phyloP scores from a whole-genome alignment of 2,797 vertebrate genomes.

The Malurus splendens region DNA sequence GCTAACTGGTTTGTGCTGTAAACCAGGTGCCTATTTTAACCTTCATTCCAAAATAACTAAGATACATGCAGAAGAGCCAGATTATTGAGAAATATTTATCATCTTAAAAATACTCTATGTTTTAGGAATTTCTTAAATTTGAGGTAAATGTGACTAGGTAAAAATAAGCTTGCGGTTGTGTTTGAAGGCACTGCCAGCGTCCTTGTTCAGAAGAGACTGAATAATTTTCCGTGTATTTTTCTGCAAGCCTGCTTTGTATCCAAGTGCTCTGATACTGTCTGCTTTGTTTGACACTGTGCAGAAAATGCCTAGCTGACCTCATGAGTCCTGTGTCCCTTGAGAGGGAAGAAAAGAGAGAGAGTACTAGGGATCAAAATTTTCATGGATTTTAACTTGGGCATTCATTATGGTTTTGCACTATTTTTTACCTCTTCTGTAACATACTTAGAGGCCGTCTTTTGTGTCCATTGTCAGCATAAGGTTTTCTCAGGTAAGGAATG shows the following conservation, averaged over 20 bases:
- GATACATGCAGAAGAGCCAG: not conserved
- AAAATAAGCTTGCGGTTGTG: not conserved
- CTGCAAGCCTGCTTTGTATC: not conserved
- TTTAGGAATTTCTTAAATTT: not conserved
- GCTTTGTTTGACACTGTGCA: not conserved
- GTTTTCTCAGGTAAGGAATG: not conserved
- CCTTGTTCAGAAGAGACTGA: not conserved
- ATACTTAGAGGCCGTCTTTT: not conserved
- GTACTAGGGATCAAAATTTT: not conserved
- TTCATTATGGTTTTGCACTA: not conserved
- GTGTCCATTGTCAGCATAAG: not conserved
- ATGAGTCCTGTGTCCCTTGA: not conserved
- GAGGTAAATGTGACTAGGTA: not conserved
- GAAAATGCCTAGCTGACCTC: not conserved
- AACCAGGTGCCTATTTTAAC: not conserved
- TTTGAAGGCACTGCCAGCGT: not conserved
- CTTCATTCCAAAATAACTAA: not conserved
- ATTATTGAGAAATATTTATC: not conserved
- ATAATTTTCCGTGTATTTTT: not conserved
- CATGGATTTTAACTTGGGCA: not conserved
- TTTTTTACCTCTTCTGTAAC: not conserved
- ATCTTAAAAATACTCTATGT: not conserved
- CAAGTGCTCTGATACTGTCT: not conserved
- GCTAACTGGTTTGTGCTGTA: not conserved
- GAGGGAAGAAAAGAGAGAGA: not conserved